Conservation (phyloP, 2,113 vertebrate genomes). For the Xenopus laevis region DNA sequence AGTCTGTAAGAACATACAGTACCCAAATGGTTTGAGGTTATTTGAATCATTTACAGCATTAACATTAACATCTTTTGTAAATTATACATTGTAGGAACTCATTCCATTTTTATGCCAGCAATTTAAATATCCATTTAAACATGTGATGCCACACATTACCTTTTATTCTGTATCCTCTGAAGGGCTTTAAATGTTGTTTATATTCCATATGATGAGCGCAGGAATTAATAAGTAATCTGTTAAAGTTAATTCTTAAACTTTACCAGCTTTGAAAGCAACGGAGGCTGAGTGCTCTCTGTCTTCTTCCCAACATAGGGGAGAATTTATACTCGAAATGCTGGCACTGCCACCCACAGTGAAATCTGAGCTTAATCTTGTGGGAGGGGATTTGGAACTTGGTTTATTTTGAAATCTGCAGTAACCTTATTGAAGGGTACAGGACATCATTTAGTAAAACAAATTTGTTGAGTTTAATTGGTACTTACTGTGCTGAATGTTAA, state of each 20-base stretch:
- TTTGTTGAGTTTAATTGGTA: too few relatives aligned
- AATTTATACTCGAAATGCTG: slow-evolving; percentile 22
- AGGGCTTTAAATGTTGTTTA: slow-evolving; percentile 15
- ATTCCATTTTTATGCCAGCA: slow-evolving; percentile 2
- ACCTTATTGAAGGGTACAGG: background rate
- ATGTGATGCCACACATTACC: slow-evolving; percentile 28
- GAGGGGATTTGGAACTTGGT: slow-evolving; percentile 7
- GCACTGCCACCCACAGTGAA: slow-evolving; percentile 5
- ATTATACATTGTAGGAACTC: slow-evolving; percentile 7
- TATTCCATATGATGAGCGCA: slow-evolving; percentile 29
- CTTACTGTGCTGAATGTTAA: too few relatives aligned
- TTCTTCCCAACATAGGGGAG: background rate
- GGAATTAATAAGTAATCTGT: background rate
- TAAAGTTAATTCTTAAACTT: slow-evolving; percentile 8
- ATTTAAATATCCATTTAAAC: slow-evolving; percentile 5
- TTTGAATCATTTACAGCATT: slow-evolving; percentile 13
- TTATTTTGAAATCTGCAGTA: slow-evolving; percentile 13
- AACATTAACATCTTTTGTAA: slow-evolving; percentile 15
- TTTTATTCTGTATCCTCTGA: slow-evolving; percentile 20
- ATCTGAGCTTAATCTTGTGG: slow-evolving; percentile 28
- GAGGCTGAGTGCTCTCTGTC: slow-evolving; percentile 4
- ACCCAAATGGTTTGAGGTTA: slow-evolving; percentile 23
- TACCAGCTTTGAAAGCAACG: background rate
- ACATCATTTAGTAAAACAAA: background rate
- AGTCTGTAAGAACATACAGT: background rate